A percentile compares a stretch with the other conserved stretches of the same genome.
Evolutionary conservation across 1,140 invertebrate species (phyloP).

Genomic region (Drosophila ogumai): DNA sequence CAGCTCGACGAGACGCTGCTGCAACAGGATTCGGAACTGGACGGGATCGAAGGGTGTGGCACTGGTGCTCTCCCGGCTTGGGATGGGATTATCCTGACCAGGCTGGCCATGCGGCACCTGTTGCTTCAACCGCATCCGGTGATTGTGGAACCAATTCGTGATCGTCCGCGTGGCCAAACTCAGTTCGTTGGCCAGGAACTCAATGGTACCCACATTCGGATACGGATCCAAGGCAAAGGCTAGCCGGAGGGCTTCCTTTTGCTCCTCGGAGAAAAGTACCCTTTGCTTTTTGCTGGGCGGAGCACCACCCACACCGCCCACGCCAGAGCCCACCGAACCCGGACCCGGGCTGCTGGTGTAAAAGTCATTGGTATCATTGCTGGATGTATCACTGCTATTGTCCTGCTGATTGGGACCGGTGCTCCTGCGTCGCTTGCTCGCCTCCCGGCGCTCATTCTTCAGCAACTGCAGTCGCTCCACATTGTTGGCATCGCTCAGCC

Average conservation of each 20-base stretch:
- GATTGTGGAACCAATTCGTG: conserved; percentile 99
- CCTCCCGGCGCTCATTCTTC: conserved; percentile 95
- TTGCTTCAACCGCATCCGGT: conserved; percentile 98
- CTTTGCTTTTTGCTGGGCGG: conserved; percentile 95
- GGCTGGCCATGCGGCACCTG: conserved; percentile 90
- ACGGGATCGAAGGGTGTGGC: conserved; percentile 93
- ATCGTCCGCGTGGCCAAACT: conserved; percentile 97
- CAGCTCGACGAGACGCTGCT: conserved; percentile 93
- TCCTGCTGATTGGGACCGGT: conserved; percentile 91
- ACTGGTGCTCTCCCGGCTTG: conserved; percentile 88
- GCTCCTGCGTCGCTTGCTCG: conserved; percentile 93
- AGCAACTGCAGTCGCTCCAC: conserved; percentile 94
- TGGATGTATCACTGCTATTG: conserved; percentile 94
- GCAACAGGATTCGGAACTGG: conserved; percentile 94
- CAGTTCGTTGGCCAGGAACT: conserved; percentile 96
- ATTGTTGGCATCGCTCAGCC: conserved; percentile 97
- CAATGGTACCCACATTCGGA: conserved; percentile 97
- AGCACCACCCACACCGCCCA: conserved; percentile 85
- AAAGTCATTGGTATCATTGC: conserved; percentile 94
- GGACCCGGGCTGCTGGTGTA: conserved; percentile 93
- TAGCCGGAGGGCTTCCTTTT: conserved; percentile 97
- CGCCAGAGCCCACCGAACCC: conserved; percentile 85
- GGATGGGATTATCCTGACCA: conserved; percentile 87
- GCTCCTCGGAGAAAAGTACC: conserved; percentile 98
- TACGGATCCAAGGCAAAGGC: conserved; percentile 98